Conservation (phyloP, 64 coral and sea anemone species). For the Platygyra sinensis region DNA sequence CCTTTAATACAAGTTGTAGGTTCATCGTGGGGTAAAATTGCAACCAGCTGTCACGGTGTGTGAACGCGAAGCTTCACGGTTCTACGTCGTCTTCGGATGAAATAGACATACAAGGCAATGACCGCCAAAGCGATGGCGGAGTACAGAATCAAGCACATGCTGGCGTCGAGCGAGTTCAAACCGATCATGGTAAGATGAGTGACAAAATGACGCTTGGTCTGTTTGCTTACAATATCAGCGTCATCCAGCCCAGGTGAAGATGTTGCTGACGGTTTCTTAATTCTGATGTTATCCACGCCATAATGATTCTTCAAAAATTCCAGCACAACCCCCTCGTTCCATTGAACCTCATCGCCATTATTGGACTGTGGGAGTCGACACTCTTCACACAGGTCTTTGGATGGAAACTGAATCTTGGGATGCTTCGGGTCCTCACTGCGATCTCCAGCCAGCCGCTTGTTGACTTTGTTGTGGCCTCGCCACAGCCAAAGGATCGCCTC, state of each 20-base stretch:
- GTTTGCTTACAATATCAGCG: constrained; percentile 87
- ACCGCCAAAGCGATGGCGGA: constrained; percentile 66
- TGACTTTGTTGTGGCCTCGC: constrained; percentile 86
- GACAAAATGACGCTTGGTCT: constrained; percentile 29
- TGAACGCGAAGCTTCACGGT: constrained; percentile 77
- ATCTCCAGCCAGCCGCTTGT: constrained; percentile 77
- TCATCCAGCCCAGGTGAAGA: constrained; percentile 69
- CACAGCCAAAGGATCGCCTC: constrained; percentile 94
- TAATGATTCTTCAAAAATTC: constrained; percentile 92
- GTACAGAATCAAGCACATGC: constrained; percentile 92
- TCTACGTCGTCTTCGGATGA: constrained; percentile 72
- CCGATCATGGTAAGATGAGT: constrained; percentile 66
- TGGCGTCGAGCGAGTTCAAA: constrained; percentile 83
- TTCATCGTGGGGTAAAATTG: neutral
- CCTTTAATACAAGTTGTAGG: no score
- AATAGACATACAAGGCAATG: constrained; percentile 89
- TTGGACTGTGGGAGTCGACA: constrained; percentile 25
- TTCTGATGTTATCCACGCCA: constrained; percentile 85
- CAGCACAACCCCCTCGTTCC: constrained; percentile 83
- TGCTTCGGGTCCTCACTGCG: constrained; percentile 75
- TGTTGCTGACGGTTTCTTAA: constrained; percentile 40
- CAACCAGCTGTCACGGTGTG: constrained; percentile 48
- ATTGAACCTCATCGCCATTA: constrained; percentile 20
- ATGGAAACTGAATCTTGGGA: constrained; percentile 88
- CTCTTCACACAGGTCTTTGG: constrained; percentile 67